A percentile compares a stretch with the other conserved stretches of the same genome.
These are phyloP conservation scores for Pachypanchax playfairii DNA, from an alignment of 2,113 vertebrate species.

Conservation along the genomic window DNA sequence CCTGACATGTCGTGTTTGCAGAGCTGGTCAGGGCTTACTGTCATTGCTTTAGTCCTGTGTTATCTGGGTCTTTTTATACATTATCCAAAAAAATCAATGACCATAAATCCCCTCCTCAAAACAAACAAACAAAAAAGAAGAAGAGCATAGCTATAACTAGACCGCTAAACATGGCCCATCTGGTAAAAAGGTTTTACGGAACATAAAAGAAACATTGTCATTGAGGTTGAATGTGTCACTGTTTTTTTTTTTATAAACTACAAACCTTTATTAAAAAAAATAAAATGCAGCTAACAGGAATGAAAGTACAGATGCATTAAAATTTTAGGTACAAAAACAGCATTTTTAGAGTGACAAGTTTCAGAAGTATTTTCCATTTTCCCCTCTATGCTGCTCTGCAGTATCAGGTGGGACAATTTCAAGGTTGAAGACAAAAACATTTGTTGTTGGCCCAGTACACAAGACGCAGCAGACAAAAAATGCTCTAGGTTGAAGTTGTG, in stretches of 20 bases:
- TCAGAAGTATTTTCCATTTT: neutral
- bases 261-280: no score
- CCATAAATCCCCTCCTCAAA: neutral
- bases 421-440: neutral
- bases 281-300: neutral
- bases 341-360: neutral
- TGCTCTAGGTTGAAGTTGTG: neutral
- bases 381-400: neutral
- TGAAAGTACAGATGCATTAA: neutral
- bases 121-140: neutral
- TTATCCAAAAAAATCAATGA: conserved; percentile 6
- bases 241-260: neutral
- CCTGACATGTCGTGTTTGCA: conserved; percentile 15
- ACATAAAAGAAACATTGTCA: neutral
- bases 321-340: neutral
- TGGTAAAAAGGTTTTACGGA: neutral
- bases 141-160: neutral
- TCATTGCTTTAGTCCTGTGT: conserved; percentile 9
- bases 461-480: neutral
- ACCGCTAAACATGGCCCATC: neutral
- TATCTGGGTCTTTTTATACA: neutral
- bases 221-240: neutral
- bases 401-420: neutral
- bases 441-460: neutral
- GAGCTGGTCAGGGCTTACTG: conserved; percentile 2